Conservation (phyloP, 64 coral and sea anemone genomes). For the Astreopora myriophthalma region DNA sequence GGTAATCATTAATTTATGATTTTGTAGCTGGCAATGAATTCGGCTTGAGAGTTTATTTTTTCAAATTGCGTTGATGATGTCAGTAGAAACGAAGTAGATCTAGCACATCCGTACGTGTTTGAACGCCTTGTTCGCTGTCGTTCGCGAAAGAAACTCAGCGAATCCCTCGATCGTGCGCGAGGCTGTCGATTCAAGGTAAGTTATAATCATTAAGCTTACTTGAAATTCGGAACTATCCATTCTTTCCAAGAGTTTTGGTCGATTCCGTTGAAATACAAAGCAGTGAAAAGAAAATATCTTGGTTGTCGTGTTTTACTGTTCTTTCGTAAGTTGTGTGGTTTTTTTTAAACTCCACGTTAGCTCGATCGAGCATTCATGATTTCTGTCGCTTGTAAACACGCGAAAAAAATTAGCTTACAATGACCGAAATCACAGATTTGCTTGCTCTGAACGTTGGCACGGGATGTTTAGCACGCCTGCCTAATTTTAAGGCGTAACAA, state of each 20-base stretch:
- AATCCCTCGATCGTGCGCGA: background rate
- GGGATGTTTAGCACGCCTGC: too few species aligned
- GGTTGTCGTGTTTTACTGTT: background rate
- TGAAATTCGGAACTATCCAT: background rate
- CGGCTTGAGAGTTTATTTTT: constrained; percentile 14
- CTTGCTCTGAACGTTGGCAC: too few species aligned
- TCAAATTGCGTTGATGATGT: constrained; percentile 8
- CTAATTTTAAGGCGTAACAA: too few species aligned
- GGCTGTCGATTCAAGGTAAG: background rate
- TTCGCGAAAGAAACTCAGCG: background rate
- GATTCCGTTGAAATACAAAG: background rate
- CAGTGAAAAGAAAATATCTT: background rate
- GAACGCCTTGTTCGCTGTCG: background rate
- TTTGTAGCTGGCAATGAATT: background rate
- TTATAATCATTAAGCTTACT: too few species aligned
- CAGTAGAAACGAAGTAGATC: constrained; percentile 6
- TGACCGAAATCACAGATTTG: too few species aligned
- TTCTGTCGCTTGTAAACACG: too few species aligned
- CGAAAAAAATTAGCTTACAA: too few species aligned
- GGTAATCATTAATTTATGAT: constrained; percentile 45
- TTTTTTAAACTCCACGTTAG: too few species aligned
- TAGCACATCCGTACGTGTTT: background rate
- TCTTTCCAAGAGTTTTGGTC: background rate
- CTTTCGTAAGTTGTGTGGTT: too few species aligned
- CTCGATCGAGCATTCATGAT: too few species aligned